Percentiles rank a stretch among this genome's conserved stretches.
Conservation (phyloP, 1,140 invertebrate species). For the Linepithema humile region DNA sequence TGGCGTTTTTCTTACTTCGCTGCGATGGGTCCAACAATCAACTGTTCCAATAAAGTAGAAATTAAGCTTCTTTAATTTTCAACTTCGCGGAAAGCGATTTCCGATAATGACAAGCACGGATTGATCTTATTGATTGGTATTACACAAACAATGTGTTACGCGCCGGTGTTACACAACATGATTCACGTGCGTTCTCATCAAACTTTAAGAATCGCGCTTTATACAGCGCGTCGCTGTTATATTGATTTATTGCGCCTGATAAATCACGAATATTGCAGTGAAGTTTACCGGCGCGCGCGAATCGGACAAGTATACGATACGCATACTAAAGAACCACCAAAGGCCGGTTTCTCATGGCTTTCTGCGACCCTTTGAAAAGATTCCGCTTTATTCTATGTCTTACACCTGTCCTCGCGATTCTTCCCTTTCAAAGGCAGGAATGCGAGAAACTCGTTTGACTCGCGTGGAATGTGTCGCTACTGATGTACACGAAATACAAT, state of each 20-base stretch:
- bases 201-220: conserved; percentile 45
- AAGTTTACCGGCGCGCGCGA: conserved; percentile 49
- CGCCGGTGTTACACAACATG: background rate
- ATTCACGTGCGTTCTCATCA: conserved; percentile 7
- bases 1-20: background rate
- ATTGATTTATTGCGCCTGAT: conserved; percentile 70
- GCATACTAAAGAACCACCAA: conserved; percentile 15
- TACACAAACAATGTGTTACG: conserved; percentile 72
- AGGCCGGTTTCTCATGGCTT: background rate
- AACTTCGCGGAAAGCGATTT: background rate
- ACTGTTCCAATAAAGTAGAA: background rate
- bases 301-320: conserved; percentile 19
- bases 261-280: conserved; percentile 58
- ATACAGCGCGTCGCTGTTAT: conserved; percentile 55
- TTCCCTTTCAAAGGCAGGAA: conserved; percentile 38
- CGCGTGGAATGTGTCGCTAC: conserved; percentile 24
- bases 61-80: background rate
- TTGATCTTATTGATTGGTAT: conserved; percentile 27
- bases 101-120: background rate
- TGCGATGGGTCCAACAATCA: background rate
- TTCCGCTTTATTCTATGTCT: conserved; percentile 18
- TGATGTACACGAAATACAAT: conserved; percentile 15
- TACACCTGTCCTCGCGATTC: conserved; percentile 20
- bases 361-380: conserved; percentile 21
- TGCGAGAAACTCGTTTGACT: conserved; percentile 32